Conservation (phyloP, 2,113 vertebrate genomes). For the pig (Sus scrofa) region T2T-Sscrofa CM000817.6:108672001-108672500, state of each 20-base stretch:
- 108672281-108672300: no score
- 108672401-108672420: conserved; percentile 21
- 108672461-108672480: neutral
- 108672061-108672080: neutral
- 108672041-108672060: neutral
- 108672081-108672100: neutral
- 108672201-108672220: no score
- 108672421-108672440: neutral
- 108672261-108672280: no score
- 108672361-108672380: no score
- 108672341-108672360: no score
- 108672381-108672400: neutral
- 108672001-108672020: neutral
- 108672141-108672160: neutral
- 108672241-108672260: no score
- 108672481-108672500: neutral
- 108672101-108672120: neutral
- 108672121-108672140: neutral
- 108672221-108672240: no score
- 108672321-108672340: no score
- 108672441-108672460: neutral
- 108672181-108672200: neutral
- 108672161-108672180: neutral
- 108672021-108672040: neutral
- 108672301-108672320: no score